These are phyloP conservation scores for Rhinichthys osculus DNA, from an alignment of 2,797 vertebrate genomes.

Conservation along the genomic window DNA sequence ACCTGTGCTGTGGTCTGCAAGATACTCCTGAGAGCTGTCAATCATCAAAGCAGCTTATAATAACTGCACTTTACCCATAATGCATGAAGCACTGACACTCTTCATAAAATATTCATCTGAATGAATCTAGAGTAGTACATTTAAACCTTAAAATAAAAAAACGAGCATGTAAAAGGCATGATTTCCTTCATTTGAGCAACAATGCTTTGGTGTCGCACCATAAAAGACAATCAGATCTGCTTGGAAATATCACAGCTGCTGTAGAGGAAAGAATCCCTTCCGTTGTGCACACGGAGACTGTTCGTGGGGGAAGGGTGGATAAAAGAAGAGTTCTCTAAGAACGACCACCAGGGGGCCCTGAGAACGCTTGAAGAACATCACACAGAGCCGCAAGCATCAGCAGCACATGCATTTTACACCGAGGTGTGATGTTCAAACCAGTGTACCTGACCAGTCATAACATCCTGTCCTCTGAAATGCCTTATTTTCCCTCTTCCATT, in stretches of 20 bases:
- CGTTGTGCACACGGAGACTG: constrained; percentile 30
- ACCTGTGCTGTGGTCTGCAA: not conserved
- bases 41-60: not conserved
- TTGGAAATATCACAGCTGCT: constrained; percentile 13
- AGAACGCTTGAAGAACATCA: not conserved
- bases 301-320: constrained; percentile 35
- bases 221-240: not conserved
- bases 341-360: constrained; percentile 37
- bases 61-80: not conserved
- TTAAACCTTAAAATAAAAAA: not conserved
- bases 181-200: not conserved
- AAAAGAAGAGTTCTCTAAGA: not conserved
- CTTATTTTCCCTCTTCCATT: too few species aligned
- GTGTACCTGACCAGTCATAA: not conserved
- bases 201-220: not conserved
- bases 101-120: not conserved
- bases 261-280: constrained; percentile 12
- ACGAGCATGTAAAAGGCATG: not conserved
- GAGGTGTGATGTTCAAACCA: constrained; percentile 27
- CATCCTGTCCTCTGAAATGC: not conserved
- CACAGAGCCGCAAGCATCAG: constrained; percentile 9
- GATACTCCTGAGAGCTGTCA: not conserved
- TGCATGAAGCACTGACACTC: not conserved
- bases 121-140: not conserved
- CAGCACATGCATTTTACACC: constrained; percentile 17